Percentiles rank a stretch among this genome's conserved stretches.
These are phyloP conservation scores for Pipistrellus kuhlii DNA, from an alignment of 2,797 vertebrate species.

Conservation along the genomic window DNA sequence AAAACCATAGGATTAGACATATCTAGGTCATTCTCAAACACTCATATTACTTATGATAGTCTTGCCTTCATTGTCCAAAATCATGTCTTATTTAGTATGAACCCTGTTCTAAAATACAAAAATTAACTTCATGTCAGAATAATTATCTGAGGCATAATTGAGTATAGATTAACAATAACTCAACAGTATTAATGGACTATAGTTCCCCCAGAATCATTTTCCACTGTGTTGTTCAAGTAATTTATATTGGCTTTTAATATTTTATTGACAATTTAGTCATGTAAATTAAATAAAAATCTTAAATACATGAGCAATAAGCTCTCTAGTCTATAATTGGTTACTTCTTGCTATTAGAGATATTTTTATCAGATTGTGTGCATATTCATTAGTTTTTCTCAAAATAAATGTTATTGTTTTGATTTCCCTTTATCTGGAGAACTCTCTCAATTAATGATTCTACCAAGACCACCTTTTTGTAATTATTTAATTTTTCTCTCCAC, in stretches of 20 bases:
- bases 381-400: constrained; percentile 45
- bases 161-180: constrained; percentile 32
- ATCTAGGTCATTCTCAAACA: constrained; percentile 4
- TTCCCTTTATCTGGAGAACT: not conserved
- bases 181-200: not conserved
- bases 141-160: not conserved
- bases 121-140: constrained; percentile 26
- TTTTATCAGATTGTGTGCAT: not conserved
- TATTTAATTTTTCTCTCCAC: constrained; percentile 15
- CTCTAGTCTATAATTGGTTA: not conserved
- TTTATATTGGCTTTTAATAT: constrained; percentile 40
- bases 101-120: not conserved
- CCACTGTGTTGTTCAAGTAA: constrained; percentile 35
- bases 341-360: not conserved
- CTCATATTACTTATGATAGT: not conserved
- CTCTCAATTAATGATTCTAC: not conserved
- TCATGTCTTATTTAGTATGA: not conserved
- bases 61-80: not conserved
- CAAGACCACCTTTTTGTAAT: constrained; percentile 15
- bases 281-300: constrained; percentile 62
- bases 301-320: constrained; percentile 30
- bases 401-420: not conserved
- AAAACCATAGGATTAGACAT: not conserved
- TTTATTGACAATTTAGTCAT: constrained; percentile 46
- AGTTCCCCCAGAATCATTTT: constrained; percentile 61